Base-by-base conservation (phyloP, 2,113 vertebrate genomes). In the Talpa occidentalis region DNA sequence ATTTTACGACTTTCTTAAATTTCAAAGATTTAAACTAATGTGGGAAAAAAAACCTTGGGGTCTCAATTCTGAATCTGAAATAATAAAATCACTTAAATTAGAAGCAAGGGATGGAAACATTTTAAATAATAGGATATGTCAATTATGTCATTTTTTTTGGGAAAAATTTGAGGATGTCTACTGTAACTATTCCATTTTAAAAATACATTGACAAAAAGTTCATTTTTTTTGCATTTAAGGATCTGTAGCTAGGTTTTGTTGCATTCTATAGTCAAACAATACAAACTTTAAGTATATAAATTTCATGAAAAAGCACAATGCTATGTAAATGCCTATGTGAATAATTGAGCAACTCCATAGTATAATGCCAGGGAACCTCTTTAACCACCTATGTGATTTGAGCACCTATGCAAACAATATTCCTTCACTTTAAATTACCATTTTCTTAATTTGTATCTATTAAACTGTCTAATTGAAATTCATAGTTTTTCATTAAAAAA, bases 401-500 rank as follows among this genome's bases (percentile, higher is more conserved):
- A 91, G 80, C 40, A 66, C 2, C 6, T 62, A 21, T 52, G 72
- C 54, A 96, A 96, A 95, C 88, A 95, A 6, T 80, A 17, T 80
- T 64, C 52, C 30, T 89, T 52, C 74, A 96, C 95, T 96, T 97
- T 96, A 81, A 80, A 93, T 95, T 96, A 97, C 49, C n/a, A 60
- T 91, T 70, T 52, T 81, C 54, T 97, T 96, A 96, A 96, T 97
- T 96, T 93, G 3, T 69, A 96, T 90, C 26, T 85, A 95, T 95
- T 88, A 93, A 96, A 94, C 83, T 84, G 78, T 90, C 85, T 95
- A 86, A 95, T 97, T 96, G 93, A 96, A 97, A 97, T 94, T 80
- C 64, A 95, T 22, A 11, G 56, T 81, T 94, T 94, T 94, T 93
- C 82, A 97, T 97, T 97, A 94, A 96, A 93, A 92, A 93, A 12